Conservation (phyloP, 1,140 invertebrate genomes). For the Leptopilina clavipes region DNA sequence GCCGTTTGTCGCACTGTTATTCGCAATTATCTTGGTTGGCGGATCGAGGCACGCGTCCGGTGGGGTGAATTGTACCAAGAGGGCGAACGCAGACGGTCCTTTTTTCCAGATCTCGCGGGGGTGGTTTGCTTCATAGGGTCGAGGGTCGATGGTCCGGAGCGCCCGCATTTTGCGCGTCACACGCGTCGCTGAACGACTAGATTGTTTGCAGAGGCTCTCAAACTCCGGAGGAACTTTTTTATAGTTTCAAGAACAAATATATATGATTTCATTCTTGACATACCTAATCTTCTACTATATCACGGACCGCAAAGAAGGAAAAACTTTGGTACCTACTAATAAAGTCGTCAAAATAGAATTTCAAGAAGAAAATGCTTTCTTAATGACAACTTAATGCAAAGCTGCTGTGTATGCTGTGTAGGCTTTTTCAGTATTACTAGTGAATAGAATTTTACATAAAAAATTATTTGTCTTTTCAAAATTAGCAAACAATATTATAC, state of each 20-base stretch:
- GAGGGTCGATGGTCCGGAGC: constrained; percentile 69
- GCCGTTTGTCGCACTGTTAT: constrained; percentile 73
- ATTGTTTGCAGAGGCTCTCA: constrained; percentile 76
- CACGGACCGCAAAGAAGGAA: too few relatives aligned
- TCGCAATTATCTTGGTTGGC: constrained; percentile 73
- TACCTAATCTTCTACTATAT: neutral
- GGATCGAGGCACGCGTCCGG: constrained; percentile 70
- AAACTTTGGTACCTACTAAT: too few relatives aligned
- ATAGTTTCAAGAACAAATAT: neutral
- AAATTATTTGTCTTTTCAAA: neutral
- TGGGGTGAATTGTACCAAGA: constrained; percentile 50
- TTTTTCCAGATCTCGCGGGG: constrained; percentile 55
- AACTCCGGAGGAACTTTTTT: constrained; percentile 51
- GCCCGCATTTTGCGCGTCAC: constrained; percentile 75
- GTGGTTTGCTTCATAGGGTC: constrained; percentile 44
- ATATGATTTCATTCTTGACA: neutral
- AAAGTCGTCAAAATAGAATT: too few relatives aligned
- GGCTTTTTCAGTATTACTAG: too few relatives aligned
- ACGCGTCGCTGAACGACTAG: constrained; percentile 75
- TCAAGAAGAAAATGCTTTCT: too few relatives aligned
- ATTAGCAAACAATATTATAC: neutral
- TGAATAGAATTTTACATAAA: too few relatives aligned
- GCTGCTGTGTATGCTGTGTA: too few relatives aligned
- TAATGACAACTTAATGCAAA: too few relatives aligned
- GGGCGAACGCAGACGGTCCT: constrained; percentile 52